Evolutionary conservation across 2,888 invertebrate genomes (phyloP), one percentile per base, ranked within the genome.

Genomic region (Tribolium freemani): DNA sequence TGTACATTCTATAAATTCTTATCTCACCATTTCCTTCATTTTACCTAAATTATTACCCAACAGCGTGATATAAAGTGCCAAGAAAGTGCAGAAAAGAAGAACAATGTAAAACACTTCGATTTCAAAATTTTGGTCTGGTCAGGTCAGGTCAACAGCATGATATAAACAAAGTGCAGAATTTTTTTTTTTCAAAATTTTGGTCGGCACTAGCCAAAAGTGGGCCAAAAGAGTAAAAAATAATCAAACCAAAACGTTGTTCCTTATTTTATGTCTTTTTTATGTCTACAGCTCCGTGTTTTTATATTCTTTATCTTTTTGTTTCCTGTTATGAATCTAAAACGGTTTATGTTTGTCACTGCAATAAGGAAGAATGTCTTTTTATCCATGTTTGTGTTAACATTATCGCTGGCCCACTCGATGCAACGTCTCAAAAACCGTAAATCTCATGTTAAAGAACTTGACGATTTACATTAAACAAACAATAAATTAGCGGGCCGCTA

Each of bases 401-500:
- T 48, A 13, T 48, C 11, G 11, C n/a, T 48, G 48, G 48, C 48
- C 11, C 48, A 48, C 38, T 38, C 38, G 5, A 46, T 10, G 3
- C 13, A 51, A 11, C 54, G 31, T 31, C 31, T 8, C 8, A 60
- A 60, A 60, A 60, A n/a, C 48, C 60, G 60, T 60, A 60, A 60
- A 60, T 38, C 38, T 38, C 48, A 6, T 48, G 60, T 10, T 44
- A 58, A 58, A 13, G 45, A 30, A 60, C 60, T 48, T 13, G 13
- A 60, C 45, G 60, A 60, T 60, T 60, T 60, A 60, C 48, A 48
- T 48, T 48, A 48, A 60, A 20, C 48, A 60, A 60, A 60, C 60
- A 64, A 64, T 64, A 64, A 64, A 51, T 64, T 64, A 64, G 20
- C 63, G 20, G 8, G 38, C 16, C 46, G 64, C 53, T 64, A 64